A percentile compares a stretch with the other conserved stretches of the same genome.
Evolutionary conservation across 2,797 vertebrate species (phyloP).

Genomic region (Macropodus opercularis): DNA sequence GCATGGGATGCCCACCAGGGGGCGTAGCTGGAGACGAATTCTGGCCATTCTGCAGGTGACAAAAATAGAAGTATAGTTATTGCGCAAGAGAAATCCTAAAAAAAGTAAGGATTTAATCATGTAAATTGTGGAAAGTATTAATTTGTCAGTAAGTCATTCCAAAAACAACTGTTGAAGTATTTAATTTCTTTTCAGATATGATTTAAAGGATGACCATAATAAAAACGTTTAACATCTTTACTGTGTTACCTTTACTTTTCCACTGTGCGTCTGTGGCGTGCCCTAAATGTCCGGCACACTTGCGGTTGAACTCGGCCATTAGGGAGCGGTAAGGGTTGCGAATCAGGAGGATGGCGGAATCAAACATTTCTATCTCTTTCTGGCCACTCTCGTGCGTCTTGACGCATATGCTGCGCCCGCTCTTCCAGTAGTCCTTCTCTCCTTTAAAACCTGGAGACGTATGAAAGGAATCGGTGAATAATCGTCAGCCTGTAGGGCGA

Average conservation of each 20-base stretch:
- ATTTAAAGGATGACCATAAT: no score
- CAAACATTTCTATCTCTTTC: conserved; percentile 94
- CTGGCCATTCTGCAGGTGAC: conserved; percentile 88
- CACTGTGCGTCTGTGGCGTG: conserved; percentile 92
- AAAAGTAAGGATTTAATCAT: no score
- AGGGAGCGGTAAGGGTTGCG: conserved; percentile 94
- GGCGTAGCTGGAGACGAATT: conserved; percentile 94
- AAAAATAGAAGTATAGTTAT: no score
- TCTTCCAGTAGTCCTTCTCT: conserved; percentile 98
- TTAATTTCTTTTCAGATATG: no score
- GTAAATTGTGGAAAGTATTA: no score
- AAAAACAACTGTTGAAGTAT: neutral
- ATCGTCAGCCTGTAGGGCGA: conserved; percentile 12
- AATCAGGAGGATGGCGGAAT: conserved; percentile 92
- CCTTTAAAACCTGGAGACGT: conserved; percentile 93
- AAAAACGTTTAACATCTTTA: no score
- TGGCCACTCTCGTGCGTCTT: conserved; percentile 97
- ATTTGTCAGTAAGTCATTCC: neutral
- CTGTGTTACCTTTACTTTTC: conserved; percentile 88
- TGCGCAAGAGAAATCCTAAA: no score
- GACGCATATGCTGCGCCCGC: conserved; percentile 93
- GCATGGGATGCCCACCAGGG: conserved; percentile 97
- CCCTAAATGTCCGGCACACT: conserved; percentile 95
- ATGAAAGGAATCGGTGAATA: conserved; percentile 29
- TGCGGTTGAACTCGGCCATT: conserved; percentile 96